Evolutionary conservation across 2,888 invertebrate genomes (phyloP).

Genomic region (Neoitamus cyanurus): DNA sequence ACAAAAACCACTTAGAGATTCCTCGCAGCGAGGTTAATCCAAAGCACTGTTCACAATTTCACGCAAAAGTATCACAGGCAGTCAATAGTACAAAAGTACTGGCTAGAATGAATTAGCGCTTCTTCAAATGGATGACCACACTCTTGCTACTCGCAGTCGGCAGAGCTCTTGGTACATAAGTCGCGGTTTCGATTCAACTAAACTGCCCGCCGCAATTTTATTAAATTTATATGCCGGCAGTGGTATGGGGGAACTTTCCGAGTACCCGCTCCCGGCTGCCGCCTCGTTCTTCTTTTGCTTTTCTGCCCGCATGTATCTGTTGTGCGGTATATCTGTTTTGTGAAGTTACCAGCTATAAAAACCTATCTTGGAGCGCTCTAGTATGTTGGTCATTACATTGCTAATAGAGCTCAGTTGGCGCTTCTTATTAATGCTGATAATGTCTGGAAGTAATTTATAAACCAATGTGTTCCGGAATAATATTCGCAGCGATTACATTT

Average conservation of each 20-base stretch:
- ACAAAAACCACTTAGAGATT: constrained; percentile 18
- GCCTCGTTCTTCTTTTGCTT: neutral
- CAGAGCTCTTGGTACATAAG: constrained; percentile 23
- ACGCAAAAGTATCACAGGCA: neutral
- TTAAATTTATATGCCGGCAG: constrained; percentile 48
- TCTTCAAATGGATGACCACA: neutral
- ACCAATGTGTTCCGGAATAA: neutral
- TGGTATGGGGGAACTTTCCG: constrained; percentile 20
- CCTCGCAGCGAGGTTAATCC: neutral
- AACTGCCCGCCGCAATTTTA: constrained; percentile 51
- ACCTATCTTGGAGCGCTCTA: neutral
- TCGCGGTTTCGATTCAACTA: constrained; percentile 50
- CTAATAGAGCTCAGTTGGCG: neutral
- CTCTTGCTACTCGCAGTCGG: neutral
- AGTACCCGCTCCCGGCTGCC: neutral
- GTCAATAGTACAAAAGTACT: neutral
- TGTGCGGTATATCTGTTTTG: neutral
- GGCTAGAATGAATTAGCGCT: neutral
- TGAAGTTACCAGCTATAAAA: neutral
- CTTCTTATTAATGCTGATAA: neutral
- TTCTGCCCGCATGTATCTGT: neutral
- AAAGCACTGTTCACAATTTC: constrained; percentile 18
- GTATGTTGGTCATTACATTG: neutral
- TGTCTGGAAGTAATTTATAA: neutral
- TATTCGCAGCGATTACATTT: neutral